These are phyloP conservation scores for Orchesella cincta DNA, from an alignment of 1,140 invertebrate species.

Conservation along the genomic window DNA sequence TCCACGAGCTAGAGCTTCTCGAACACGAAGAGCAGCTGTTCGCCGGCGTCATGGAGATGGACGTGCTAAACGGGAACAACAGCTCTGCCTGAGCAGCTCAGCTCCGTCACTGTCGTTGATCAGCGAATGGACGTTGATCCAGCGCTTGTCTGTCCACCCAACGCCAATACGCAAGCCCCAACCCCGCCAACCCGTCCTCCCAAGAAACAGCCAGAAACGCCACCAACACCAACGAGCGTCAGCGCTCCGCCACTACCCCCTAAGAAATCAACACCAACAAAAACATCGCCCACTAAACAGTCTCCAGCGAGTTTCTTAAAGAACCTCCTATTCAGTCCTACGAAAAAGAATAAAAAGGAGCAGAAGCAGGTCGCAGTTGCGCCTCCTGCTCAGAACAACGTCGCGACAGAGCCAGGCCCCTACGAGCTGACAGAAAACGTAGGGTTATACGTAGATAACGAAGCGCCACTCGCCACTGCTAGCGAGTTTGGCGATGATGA, in stretches of 20 bases:
- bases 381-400: not conserved
- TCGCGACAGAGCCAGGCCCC: not conserved
- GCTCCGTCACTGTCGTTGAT: too few relatives aligned
- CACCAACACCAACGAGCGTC: not conserved
- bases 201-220: not conserved
- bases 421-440: not conserved
- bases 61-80: conserved; percentile 1
- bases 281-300: not conserved
- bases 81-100: not conserved
- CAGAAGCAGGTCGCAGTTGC: not conserved
- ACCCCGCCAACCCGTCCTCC: conserved; percentile 27
- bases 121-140: not conserved
- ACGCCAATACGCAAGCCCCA: not conserved
- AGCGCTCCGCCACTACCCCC: conserved; percentile 34
- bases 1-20: too few relatives aligned
- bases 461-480: conserved; percentile 72
- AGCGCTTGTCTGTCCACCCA: not conserved
- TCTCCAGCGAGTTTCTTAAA: conserved; percentile 1
- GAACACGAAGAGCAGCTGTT: not conserved
- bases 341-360: conserved; percentile 3
- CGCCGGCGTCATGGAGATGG: not conserved
- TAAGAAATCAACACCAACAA: conserved; percentile 24
- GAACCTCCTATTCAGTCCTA: not conserved
- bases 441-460: conserved; percentile 37
- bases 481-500: conserved; percentile 75